Percentiles rank a stretch among this genome's conserved stretches.
Conservation (phyloP, 2,797 vertebrate species). For the Eulemur coronatus region DNA sequence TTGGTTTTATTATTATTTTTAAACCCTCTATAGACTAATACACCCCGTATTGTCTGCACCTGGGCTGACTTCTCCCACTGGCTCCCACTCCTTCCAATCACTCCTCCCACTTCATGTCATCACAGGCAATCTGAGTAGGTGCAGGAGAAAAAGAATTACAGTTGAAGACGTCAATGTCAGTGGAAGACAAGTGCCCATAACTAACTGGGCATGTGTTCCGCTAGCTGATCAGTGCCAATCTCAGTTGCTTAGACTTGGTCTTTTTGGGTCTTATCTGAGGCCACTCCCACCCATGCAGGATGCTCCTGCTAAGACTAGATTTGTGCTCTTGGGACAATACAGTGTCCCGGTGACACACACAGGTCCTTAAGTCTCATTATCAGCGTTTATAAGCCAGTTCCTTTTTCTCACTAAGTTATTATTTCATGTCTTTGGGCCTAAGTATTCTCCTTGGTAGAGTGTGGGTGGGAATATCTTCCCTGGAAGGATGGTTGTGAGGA, state of each 20-base stretch:
- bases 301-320: neutral
- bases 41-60: neutral
- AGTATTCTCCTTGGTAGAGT: neutral
- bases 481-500: neutral
- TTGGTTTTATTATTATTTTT: constrained; percentile 43
- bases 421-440: neutral
- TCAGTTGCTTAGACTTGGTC: neutral
- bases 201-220: neutral
- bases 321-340: neutral
- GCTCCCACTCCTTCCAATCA: neutral
- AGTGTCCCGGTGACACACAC: neutral
- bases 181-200: neutral
- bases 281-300: too few relatives aligned
- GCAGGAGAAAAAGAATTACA: neutral
- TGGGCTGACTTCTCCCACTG: neutral
- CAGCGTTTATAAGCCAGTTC: neutral
- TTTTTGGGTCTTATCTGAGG: neutral
- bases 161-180: neutral
- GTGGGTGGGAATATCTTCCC: neutral
- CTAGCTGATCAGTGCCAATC: neutral
- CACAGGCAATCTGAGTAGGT: neutral
- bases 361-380: neutral
- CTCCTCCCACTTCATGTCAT: neutral
- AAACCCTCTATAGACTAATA: neutral
- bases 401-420: neutral